Evolutionary conservation across 2,113 vertebrate species (phyloP).

Genomic region (Odocoileus hemionus): DNA sequence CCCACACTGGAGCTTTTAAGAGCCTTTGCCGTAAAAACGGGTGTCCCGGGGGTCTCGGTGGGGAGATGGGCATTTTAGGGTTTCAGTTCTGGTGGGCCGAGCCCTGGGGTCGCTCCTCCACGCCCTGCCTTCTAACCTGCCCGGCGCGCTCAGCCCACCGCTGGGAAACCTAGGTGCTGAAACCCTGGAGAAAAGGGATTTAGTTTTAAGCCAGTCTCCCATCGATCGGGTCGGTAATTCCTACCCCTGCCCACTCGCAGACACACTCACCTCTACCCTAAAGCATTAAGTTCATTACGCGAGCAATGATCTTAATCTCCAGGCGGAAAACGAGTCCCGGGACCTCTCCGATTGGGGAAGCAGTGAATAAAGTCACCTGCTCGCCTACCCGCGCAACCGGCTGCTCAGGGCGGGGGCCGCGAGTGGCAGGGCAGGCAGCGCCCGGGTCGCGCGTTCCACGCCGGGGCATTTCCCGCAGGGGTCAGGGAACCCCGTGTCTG

Average conservation of each 20-base stretch:
- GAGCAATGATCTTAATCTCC: slow-evolving; percentile 52
- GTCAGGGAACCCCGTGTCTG: neutral
- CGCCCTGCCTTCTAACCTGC: neutral
- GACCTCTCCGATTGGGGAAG: neutral
- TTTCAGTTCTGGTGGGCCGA: neutral
- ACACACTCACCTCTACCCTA: slow-evolving; percentile 56
- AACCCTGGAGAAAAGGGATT: slow-evolving; percentile 55
- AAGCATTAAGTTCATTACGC: slow-evolving; percentile 47
- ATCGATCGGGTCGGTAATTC: slow-evolving; percentile 37
- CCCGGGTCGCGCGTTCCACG: neutral
- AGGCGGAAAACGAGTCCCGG: neutral
- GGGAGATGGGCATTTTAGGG: neutral
- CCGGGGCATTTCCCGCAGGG: neutral
- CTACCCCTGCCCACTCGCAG: slow-evolving; percentile 17
- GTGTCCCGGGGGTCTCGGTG: neutral
- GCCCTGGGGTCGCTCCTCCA: too few species aligned
- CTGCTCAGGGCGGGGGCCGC: neutral
- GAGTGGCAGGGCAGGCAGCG: neutral
- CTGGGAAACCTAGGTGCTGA: neutral
- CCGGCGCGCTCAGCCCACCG: neutral
- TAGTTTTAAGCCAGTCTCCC: slow-evolving; percentile 56
- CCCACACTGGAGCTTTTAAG: neutral
- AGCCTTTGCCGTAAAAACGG: slow-evolving; percentile 35
- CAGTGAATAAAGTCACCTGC: slow-evolving; percentile 38
- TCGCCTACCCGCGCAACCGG: neutral